A percentile compares a stretch with the other conserved stretches of the same genome.
These are phyloP conservation scores for Agrotis ipsilon DNA, from an alignment of 2,888 invertebrate genomes.

Conservation along the genomic window DNA sequence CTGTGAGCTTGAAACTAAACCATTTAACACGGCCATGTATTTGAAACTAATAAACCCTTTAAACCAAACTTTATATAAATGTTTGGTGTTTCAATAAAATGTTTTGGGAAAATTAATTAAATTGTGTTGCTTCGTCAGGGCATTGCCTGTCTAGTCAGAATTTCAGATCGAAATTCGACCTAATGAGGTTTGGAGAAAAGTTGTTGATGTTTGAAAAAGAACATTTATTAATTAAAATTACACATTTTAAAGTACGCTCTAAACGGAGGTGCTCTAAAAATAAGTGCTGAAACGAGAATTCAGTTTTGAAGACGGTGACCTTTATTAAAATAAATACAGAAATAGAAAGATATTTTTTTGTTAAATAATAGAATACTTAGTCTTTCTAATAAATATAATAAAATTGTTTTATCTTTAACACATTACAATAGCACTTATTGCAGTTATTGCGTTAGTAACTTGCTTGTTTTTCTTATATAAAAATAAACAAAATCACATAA, in stretches of 20 bases:
- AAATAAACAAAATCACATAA: not conserved
- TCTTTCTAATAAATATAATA: not conserved
- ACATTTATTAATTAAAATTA: not conserved
- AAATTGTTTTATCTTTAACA: slow-evolving; percentile 1
- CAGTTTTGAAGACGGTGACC: not conserved
- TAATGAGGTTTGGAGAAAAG: not conserved
- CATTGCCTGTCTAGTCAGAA: slow-evolving; percentile 59
- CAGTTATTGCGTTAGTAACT: not conserved
- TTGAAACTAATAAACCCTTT: slow-evolving; percentile 1
- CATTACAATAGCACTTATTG: not conserved
- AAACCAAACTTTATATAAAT: not conserved
- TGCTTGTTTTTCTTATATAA: not conserved
- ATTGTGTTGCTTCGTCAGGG: slow-evolving; percentile 34
- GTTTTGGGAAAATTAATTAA: slow-evolving; percentile 13
- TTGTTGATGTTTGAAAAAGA: too few species aligned
- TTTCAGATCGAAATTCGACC: slow-evolving; percentile 32
- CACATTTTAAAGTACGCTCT: too few species aligned
- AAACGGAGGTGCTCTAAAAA: too few species aligned
- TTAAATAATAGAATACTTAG: too few species aligned
- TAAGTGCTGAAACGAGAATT: too few species aligned
- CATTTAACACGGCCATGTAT: slow-evolving; percentile 7
- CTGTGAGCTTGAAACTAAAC: not conserved
- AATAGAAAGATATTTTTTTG: not conserved
- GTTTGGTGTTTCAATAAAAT: slow-evolving; percentile 1
- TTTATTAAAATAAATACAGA: not conserved